phyloP scores from a whole-genome alignment of 1,140 invertebrate genomes.

The Aethina tumida region DNA sequence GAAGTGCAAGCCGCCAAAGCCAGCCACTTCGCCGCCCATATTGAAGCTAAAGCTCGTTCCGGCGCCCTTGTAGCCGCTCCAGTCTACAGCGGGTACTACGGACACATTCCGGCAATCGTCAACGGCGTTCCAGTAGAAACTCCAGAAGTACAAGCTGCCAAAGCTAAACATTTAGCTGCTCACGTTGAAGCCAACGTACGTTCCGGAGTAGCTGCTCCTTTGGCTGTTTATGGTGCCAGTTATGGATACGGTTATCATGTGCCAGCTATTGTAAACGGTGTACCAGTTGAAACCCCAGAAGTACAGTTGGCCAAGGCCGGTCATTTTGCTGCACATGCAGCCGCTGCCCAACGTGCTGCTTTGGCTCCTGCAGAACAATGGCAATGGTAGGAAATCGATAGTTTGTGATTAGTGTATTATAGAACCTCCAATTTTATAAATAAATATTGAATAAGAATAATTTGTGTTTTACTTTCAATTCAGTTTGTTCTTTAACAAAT shows the following conservation, averaged over 20 bases:
- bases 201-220: neutral
- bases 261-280: conserved; percentile 35
- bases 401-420: too few relatives aligned
- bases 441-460: too few relatives aligned
- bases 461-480: too few relatives aligned
- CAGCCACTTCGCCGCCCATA: conserved; percentile 41
- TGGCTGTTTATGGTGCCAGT: too few relatives aligned
- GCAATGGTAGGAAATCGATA: too few relatives aligned
- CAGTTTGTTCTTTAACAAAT: too few relatives aligned
- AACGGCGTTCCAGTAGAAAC: conserved; percentile 38
- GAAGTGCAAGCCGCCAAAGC: conserved; percentile 48
- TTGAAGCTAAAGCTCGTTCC: conserved; percentile 10
- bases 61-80: conserved; percentile 7
- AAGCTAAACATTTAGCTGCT: conserved; percentile 44
- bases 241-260: conserved; percentile 27
- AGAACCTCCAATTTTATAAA: too few relatives aligned
- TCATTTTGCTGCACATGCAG: conserved; percentile 43
- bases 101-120: conserved; percentile 36
- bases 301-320: conserved; percentile 46
- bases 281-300: conserved; percentile 43
- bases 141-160: conserved; percentile 47
- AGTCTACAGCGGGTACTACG: conserved; percentile 9
- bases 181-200: conserved; percentile 41
- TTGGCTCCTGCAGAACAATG: too few relatives aligned
- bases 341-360: conserved; percentile 35